Percentiles rank a stretch among this genome's conserved stretches.
Conservation (phyloP, 2,113 vertebrate genomes). For the Eulemur rufifrons region DNA sequence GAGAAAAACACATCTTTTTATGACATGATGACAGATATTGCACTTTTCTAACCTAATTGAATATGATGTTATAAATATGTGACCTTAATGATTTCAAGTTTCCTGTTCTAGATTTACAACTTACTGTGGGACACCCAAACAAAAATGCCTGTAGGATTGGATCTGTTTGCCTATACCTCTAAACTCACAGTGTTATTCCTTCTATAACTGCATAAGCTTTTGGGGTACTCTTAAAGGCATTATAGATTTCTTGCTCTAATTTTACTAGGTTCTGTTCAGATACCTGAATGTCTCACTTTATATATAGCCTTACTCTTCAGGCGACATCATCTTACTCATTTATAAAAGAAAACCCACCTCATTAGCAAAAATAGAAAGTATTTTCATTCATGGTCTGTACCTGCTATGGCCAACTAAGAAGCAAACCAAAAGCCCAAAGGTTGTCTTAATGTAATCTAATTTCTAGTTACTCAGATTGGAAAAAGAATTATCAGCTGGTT, state of each 20-base stretch:
- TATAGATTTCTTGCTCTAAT: neutral
- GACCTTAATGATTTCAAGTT: conserved; percentile 91
- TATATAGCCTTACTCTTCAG: neutral
- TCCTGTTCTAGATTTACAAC: conserved; percentile 83
- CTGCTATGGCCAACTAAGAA: neutral
- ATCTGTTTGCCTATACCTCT: conserved; percentile 14
- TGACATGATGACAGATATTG: conserved; percentile 99
- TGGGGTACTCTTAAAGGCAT: neutral
- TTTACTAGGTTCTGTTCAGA: conserved; percentile 16
- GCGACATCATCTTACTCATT: neutral
- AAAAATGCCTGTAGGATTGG: conserved; percentile 72
- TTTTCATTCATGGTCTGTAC: conserved; percentile 1
- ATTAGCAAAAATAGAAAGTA: neutral
- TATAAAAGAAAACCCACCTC: neutral
- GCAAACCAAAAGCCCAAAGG: neutral
- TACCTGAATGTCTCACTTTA: neutral
- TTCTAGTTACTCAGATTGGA: conserved; percentile 28
- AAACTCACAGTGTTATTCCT: neutral
- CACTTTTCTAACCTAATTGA: conserved; percentile 96
- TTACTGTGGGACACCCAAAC: conserved; percentile 64
- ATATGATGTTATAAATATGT: conserved; percentile 94
- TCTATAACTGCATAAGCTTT: neutral
- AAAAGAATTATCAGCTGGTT: conserved; percentile 48
- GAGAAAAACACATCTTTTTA: conserved; percentile 99
- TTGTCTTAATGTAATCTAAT: conserved; percentile 42